Conservation (phyloP, 2,888 invertebrate species). For the Ectemnius cavifrons region DNA sequence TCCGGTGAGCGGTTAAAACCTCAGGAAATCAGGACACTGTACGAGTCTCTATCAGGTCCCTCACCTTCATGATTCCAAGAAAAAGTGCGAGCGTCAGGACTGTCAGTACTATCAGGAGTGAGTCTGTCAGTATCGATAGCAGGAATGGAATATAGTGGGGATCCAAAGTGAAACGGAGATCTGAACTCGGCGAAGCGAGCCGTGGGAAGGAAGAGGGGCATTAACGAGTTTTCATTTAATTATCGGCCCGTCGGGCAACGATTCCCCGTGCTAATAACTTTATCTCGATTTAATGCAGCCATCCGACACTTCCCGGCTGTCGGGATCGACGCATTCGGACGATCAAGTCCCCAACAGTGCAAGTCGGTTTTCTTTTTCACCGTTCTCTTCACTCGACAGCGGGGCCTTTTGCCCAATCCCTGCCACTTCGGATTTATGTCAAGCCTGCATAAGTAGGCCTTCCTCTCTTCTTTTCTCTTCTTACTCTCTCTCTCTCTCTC, state of each 20-base stretch:
- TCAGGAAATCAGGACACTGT: not conserved
- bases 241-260: conserved; percentile 37
- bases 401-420: not conserved
- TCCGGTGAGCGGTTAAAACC: too few relatives aligned
- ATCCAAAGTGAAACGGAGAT: conserved; percentile 5
- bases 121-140: conserved; percentile 33
- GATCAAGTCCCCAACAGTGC: too few relatives aligned
- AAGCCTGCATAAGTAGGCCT: not conserved
- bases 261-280: conserved; percentile 44
- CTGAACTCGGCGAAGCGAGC: conserved; percentile 16
- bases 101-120: conserved; percentile 4
- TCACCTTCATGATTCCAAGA: not conserved
- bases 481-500: too few relatives aligned
- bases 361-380: too few relatives aligned
- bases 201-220: conserved; percentile 22
- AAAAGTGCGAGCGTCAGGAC: not conserved
- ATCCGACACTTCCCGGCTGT: conserved; percentile 6
- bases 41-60: not conserved
- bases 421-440: not conserved
- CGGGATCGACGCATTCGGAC: not conserved
- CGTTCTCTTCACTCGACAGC: not conserved
- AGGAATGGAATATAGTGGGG: conserved; percentile 2
- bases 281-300: conserved; percentile 24
- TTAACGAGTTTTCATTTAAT: conserved; percentile 48
- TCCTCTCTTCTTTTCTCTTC: not conserved